A percentile compares a stretch with the other conserved stretches of the same genome.
These are phyloP conservation scores for Agonum fuliginosum DNA, from an alignment of 2,888 invertebrate genomes.

Conservation along the genomic window DNA sequence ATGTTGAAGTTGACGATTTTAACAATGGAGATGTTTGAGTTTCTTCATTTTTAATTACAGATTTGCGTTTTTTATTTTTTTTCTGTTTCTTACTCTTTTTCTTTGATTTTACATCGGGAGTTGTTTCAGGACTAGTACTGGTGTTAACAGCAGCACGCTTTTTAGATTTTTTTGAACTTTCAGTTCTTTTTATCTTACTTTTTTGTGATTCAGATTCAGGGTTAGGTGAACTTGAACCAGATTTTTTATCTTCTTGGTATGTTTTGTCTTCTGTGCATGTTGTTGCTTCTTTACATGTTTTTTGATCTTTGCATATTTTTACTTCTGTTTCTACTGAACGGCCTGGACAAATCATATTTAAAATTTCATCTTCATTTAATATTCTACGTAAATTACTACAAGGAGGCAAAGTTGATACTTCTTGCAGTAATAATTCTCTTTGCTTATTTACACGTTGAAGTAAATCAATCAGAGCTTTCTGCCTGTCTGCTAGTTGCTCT, in stretches of 20 bases:
- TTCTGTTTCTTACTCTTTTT: conserved; percentile 23
- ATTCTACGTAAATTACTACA: conserved; percentile 66
- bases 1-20: conserved; percentile 34
- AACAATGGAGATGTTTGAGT: conserved; percentile 53
- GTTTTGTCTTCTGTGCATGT: no score
- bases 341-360: conserved; percentile 58
- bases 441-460: conserved; percentile 69
- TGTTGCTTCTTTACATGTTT: not conserved
- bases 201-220: not conserved
- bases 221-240: conserved; percentile 46
- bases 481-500: conserved; percentile 61
- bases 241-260: not conserved
- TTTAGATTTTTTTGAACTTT: conserved; percentile 57
- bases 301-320: not conserved
- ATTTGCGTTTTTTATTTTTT: conserved; percentile 40
- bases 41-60: conserved; percentile 37
- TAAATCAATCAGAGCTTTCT: conserved; percentile 67
- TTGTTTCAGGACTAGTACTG: conserved; percentile 34
- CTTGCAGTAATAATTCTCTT: conserved; percentile 69
- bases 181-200: not conserved
- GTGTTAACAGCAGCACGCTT: not conserved
- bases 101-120: not conserved
- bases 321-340: not conserved
- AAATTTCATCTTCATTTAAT: conserved; percentile 60
- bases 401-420: conserved; percentile 67